These are phyloP conservation scores for Sceliomorpha sp. DNA, from an alignment of 2,888 invertebrate genomes.

Conservation along the genomic window DNA sequence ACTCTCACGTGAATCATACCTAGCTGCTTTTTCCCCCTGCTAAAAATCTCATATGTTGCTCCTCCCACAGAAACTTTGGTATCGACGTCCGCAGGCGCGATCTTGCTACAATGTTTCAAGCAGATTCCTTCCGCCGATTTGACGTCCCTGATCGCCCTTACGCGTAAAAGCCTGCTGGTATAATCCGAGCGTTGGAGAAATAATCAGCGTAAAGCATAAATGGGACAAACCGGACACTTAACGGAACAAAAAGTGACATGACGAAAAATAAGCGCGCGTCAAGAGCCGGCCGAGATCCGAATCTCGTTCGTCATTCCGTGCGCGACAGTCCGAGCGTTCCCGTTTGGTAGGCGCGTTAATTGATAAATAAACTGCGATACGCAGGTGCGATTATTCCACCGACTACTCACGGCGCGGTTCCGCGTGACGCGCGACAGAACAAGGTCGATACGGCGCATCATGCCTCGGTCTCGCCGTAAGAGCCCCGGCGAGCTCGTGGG, in stretches of 20 bases:
- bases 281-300: conserved; percentile 17
- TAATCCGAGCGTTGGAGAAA: conserved; percentile 8
- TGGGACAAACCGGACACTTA: conserved; percentile 32
- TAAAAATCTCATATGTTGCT: too few relatives aligned
- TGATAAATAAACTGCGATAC: conserved; percentile 49
- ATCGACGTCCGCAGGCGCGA: too few relatives aligned
- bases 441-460: conserved; percentile 33
- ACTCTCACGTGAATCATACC: too few relatives aligned
- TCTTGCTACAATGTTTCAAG: too few relatives aligned
- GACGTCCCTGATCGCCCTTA: too few relatives aligned
- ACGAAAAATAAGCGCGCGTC: conserved; percentile 11
- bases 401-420: conserved; percentile 25
- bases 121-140: too few relatives aligned
- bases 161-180: too few relatives aligned
- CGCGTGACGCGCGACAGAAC: conserved; percentile 30
- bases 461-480: conserved; percentile 9
- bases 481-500: background rate
- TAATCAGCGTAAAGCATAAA: conserved; percentile 7
- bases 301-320: conserved; percentile 37
- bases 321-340: conserved; percentile 25
- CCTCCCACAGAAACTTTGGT: too few relatives aligned
- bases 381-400: conserved; percentile 53
- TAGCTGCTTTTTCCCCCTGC: too few relatives aligned
- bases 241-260: conserved; percentile 27
- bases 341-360: conserved; percentile 36